Evolutionary conservation across 2,113 vertebrate species (phyloP), one percentile per base, ranked within the genome.

Genomic region (Anser cygnoides): DNA sequence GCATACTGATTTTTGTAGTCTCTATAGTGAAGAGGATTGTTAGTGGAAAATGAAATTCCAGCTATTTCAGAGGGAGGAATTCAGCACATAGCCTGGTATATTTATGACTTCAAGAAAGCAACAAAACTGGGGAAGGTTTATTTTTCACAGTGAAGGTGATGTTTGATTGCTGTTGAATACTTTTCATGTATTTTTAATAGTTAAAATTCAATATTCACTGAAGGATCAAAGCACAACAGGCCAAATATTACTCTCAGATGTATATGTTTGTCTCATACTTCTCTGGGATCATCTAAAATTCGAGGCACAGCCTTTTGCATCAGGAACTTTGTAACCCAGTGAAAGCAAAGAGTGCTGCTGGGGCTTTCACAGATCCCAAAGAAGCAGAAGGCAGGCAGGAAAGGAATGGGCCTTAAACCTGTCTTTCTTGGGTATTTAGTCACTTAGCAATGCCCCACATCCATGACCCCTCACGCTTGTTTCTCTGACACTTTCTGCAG

Each of bases 171-270:
- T 59, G 72, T 73, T 95, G 95, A 95, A 95, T 87, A 83, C 91
- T 95, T 96, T 96, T 97, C 70, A 95, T 97, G 92, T 96, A 95
- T 94, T 92, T 96, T 96, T 95, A 94, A 94, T 94, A 80, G 87
- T 90, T 78, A 95, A 95, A 96, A 96, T 95, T 92, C 96, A 94
- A 97, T 96, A 97, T 92, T 95, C 95, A 94, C 92, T 90, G 88
- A 92, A 95, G 65, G 94, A 96, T 97, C 94, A 96, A 96, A 96
- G 94, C 83, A 91, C 73, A 84, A 94, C 55, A 90, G 88, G 65
- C 65, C 76, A 94, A 94, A 92, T 93, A 90, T 84, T 94, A 63
- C 90, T 96, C 85, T 96, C 94, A 93, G 93, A 94, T 92, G 72
- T 92, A 4, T 80, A 28, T 57, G 76, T 88, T 95, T 67, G 88